Evolutionary conservation across 1,140 invertebrate species (phyloP), one percentile per base, ranked within the genome.

Genomic region (Littorina saxatilis): DNA sequence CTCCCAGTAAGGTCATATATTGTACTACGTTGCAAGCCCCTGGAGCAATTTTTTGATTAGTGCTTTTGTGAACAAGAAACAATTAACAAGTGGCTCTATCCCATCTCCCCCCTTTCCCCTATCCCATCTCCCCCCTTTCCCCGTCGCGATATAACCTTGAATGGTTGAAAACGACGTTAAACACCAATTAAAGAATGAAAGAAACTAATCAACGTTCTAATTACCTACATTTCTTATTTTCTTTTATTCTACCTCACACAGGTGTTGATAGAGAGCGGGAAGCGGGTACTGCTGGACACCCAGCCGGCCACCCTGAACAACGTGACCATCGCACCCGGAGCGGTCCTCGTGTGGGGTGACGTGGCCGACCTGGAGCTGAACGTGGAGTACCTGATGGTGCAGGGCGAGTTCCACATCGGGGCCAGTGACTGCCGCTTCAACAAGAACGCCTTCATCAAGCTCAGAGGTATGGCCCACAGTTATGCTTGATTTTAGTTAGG

Each of bases 271-370:
- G 13, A 27, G n/a, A 23, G 43, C 9, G 58, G 50, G 9, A 79
- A 58, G 81, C 32, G 40, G 15, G 43, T 83, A 15, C 58, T 79
- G 15, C 58, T 83, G 58, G 75, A 83, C 43, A 58, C 75, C 0
- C 55, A 63, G 17, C 82, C 82, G 15, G 75, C 82, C 17, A 15
- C 23, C 5, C 72, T 83, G 72, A 55, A 27, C 52, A 70, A 52
- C 11, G 37, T 83, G 58, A 74, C 58, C 9, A 68, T 83, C 37
- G 58, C 68, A 15, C 20, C 37, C 4, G 78, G 72, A 20, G 77
- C 55, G 9, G 39, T 50, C n/a, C 73, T 83, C 7, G 58, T 83
- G 23, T 83, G 82, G 82, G 82, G 70, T 29, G n/a, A 80, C 40
- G 73, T 76, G 29, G 78, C 43, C 3, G 58, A 63, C 58, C 50